Evolutionary conservation across 2,113 vertebrate species (phyloP).

Genomic region (Pelusios castaneus): DNA sequence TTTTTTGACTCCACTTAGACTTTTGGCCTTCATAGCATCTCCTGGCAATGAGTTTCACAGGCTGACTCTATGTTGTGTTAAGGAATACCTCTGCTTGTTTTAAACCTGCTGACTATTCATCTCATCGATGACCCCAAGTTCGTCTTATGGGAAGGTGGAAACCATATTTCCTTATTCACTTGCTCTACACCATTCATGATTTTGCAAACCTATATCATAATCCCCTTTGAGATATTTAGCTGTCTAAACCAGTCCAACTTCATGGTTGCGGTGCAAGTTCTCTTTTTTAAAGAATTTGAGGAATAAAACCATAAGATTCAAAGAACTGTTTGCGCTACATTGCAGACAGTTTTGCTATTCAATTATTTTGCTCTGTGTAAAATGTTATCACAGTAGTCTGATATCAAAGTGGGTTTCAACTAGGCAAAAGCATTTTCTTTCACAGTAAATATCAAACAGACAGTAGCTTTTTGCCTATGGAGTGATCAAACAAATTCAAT

Average conservation of each 20-base stretch:
- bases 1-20: background rate
- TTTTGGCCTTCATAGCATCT: background rate
- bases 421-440: background rate
- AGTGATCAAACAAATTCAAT: background rate
- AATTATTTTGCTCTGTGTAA: background rate
- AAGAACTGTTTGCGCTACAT: background rate
- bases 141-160: background rate
- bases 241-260: background rate
- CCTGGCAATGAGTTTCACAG: background rate
- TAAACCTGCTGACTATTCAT: background rate
- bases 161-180: background rate
- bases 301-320: background rate
- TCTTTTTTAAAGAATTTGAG: rapidly evolving
- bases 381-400: background rate
- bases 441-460: background rate
- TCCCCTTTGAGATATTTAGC: background rate
- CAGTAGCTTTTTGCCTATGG: constrained; percentile 2
- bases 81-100: background rate
- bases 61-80: background rate
- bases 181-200: background rate
- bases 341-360: background rate
- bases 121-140: background rate
- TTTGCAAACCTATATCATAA: background rate
- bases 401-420: background rate
- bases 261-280: background rate